These are phyloP conservation scores for Notodonta ziczac DNA, from an alignment of 2,888 invertebrate species.

Conservation along the genomic window DNA sequence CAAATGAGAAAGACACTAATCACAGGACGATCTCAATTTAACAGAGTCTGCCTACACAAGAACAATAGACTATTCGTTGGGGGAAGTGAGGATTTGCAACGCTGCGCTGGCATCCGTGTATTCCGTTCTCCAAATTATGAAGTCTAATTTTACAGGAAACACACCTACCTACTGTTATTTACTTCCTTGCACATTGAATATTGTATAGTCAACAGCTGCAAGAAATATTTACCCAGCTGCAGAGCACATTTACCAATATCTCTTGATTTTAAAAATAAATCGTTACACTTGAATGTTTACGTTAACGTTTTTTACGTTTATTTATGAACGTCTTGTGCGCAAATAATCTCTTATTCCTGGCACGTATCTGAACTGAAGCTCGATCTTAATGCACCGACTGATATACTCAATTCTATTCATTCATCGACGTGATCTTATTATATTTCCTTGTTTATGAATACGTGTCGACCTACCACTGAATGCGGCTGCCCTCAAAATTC, in stretches of 20 bases:
- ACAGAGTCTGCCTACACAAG: slow-evolving; percentile 25
- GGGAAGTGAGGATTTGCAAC: slow-evolving; percentile 42
- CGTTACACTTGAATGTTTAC: slow-evolving; percentile 12
- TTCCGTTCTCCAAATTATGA: slow-evolving; percentile 19
- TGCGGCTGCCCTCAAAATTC: not conserved
- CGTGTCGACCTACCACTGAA: too few species aligned
- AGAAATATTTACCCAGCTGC: too few species aligned
- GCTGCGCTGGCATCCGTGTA: slow-evolving; percentile 24
- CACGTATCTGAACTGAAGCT: slow-evolving; percentile 21
- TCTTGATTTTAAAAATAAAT: slow-evolving; percentile 16
- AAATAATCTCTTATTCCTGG: slow-evolving; percentile 23
- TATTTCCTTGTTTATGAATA: not conserved
- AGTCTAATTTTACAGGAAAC: not conserved
- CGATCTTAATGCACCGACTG: slow-evolving; percentile 19
- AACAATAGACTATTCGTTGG: slow-evolving; percentile 50
- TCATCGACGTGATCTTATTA: not conserved
- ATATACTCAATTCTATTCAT: not conserved
- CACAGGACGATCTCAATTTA: slow-evolving; percentile 47
- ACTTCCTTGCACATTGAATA: not conserved
- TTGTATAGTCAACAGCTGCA: not conserved
- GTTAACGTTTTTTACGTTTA: slow-evolving; percentile 11
- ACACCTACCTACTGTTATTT: not conserved
- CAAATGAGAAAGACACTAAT: slow-evolving; percentile 20
- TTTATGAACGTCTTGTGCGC: slow-evolving; percentile 8
- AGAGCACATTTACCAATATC: not conserved